phyloP scores from a whole-genome alignment of 2,113 vertebrate species.

The Gallinago media region DNA sequence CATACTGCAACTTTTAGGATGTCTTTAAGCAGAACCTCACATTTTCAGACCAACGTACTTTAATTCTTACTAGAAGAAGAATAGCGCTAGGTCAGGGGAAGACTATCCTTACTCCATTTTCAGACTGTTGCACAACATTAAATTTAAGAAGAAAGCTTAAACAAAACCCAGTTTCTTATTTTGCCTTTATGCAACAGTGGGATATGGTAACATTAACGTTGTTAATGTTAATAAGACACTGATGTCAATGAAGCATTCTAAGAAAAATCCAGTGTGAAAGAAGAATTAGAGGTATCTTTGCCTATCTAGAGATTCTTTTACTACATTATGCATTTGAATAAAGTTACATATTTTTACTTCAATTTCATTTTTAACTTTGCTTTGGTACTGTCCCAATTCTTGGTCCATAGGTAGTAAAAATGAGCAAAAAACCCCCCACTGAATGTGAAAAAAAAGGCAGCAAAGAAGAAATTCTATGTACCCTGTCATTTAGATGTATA shows the following conservation, averaged over 20 bases:
- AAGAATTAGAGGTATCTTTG: background rate
- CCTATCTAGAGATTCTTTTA: background rate
- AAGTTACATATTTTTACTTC: background rate
- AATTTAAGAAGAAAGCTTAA: background rate
- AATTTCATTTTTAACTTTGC: background rate
- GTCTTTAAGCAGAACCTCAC: background rate
- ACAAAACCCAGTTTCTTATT: background rate
- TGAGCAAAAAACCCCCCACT: background rate
- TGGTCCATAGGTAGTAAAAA: background rate
- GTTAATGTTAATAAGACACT: background rate
- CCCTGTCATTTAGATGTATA: conserved; percentile 18
- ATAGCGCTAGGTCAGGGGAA: background rate
- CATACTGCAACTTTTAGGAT: background rate
- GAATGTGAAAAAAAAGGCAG: background rate
- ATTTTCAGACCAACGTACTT: background rate
- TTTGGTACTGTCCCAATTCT: background rate
- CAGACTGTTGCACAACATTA: background rate
- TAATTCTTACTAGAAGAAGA: background rate
- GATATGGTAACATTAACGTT: background rate
- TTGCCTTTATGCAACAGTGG: background rate
- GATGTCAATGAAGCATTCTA: background rate
- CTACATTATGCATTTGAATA: background rate
- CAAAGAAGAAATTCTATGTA: background rate
- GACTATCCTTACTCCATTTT: background rate
- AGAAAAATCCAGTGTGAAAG: background rate